phyloP scores from a whole-genome alignment of 2,797 vertebrate species.

The Sus cebifrons region DNA sequence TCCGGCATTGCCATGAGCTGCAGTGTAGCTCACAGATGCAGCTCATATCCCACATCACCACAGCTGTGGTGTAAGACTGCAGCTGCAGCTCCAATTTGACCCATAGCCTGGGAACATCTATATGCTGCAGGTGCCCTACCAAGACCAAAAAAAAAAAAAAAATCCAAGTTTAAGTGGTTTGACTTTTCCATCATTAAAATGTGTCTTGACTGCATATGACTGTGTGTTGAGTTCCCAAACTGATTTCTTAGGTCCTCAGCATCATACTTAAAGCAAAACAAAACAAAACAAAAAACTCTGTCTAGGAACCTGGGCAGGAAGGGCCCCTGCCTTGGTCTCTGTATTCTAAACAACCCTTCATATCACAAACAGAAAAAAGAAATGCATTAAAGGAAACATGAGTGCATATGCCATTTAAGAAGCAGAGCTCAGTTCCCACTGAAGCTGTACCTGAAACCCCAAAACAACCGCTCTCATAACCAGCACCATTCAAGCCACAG shows the following conservation, averaged over 20 bases:
- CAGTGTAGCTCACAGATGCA: too few species aligned
- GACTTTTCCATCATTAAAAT: slow-evolving; percentile 16
- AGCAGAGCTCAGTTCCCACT: not conserved
- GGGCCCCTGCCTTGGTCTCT: not conserved
- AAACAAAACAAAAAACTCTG: not conserved
- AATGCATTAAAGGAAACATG: not conserved
- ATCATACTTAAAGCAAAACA: not conserved
- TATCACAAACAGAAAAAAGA: not conserved
- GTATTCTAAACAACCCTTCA: not conserved
- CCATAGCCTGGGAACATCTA: too few species aligned
- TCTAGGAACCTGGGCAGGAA: not conserved
- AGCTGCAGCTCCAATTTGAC: too few species aligned
- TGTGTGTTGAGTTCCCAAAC: slow-evolving; percentile 48
- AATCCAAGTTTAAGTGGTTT: slow-evolving; percentile 43
- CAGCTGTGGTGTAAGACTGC: too few species aligned
- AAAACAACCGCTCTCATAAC: not conserved
- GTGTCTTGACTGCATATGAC: not conserved
- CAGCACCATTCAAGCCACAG: not conserved
- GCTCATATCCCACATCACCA: too few species aligned
- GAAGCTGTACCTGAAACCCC: not conserved
- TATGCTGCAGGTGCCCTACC: too few species aligned
- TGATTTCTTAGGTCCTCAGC: slow-evolving; percentile 58
- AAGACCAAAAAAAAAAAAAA: not conserved
- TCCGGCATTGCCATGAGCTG: too few species aligned
- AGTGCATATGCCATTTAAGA: not conserved